A percentile compares a stretch with the other conserved stretches of the same genome.
Conservation (phyloP, 2,888 invertebrate genomes). For the Mimumesa dahlbomi region DNA sequence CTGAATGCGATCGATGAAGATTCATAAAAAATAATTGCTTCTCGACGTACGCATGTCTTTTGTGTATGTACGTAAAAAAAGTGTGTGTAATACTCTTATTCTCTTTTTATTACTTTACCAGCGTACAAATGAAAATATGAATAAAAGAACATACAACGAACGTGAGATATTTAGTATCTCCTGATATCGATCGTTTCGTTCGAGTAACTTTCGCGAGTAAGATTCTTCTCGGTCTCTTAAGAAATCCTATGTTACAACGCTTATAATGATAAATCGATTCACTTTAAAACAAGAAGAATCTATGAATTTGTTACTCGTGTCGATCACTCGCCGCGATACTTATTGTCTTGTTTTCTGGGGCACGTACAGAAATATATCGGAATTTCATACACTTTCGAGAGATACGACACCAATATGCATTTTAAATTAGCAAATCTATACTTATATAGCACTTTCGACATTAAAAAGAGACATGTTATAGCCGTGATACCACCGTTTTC, state of each 20-base stretch:
- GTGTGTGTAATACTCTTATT: no score
- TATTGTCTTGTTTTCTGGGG: constrained; percentile 24
- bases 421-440: not conserved
- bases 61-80: no score
- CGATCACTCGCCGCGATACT: not conserved
- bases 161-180: constrained; percentile 42
- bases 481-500: not conserved
- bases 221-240: not conserved
- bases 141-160: constrained; percentile 50
- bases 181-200: constrained; percentile 24
- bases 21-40: no score
- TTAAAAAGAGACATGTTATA: no score
- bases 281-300: not conserved
- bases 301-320: not conserved
- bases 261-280: not conserved
- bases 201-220: not conserved
- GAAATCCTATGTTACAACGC: not conserved
- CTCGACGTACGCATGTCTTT: no score
- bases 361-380: not conserved
- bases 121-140: constrained; percentile 50
- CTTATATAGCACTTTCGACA: no score
- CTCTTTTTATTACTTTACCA: constrained; percentile 33
- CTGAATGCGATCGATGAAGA: no score
- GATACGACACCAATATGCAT: not conserved
- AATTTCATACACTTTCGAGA: not conserved